Conservation (phyloP, 2,888 invertebrate genomes). For the Alitta virens region DNA sequence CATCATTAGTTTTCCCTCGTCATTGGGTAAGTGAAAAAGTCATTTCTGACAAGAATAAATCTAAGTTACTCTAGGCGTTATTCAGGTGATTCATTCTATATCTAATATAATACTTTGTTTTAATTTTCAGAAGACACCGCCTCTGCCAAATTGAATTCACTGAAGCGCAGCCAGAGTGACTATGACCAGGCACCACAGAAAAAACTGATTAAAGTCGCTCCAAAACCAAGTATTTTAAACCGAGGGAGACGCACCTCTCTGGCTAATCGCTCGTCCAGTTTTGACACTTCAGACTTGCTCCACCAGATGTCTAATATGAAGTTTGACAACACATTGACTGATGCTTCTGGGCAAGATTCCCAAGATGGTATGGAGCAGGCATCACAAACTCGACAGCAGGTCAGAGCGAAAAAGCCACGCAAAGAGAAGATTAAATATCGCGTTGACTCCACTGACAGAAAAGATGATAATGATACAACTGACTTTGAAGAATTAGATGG, state of each 20-base stretch:
- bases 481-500: too few relatives aligned
- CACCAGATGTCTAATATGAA: slow-evolving; percentile 19
- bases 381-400: background rate
- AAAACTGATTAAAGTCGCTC: slow-evolving; percentile 12
- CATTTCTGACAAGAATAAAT: too few relatives aligned
- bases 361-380: background rate
- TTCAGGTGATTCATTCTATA: too few relatives aligned
- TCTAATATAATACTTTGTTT: background rate
- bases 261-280: background rate
- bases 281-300: slow-evolving; percentile 16
- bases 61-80: background rate
- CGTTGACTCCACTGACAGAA: background rate
- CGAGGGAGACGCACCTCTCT: background rate
- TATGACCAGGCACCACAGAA: background rate
- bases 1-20: too few relatives aligned
- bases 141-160: slow-evolving; percentile 2
- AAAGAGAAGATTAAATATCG: slow-evolving; percentile 7
- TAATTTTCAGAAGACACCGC: background rate
- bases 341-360: background rate
- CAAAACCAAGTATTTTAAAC: slow-evolving; percentile 10
- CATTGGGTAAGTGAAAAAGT: too few relatives aligned
- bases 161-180: background rate
- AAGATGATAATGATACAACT: background rate
- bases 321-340: slow-evolving; percentile 7
- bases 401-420: background rate